phyloP scores from a whole-genome alignment of 2,888 invertebrate genomes.

The Metalampra italica region DNA sequence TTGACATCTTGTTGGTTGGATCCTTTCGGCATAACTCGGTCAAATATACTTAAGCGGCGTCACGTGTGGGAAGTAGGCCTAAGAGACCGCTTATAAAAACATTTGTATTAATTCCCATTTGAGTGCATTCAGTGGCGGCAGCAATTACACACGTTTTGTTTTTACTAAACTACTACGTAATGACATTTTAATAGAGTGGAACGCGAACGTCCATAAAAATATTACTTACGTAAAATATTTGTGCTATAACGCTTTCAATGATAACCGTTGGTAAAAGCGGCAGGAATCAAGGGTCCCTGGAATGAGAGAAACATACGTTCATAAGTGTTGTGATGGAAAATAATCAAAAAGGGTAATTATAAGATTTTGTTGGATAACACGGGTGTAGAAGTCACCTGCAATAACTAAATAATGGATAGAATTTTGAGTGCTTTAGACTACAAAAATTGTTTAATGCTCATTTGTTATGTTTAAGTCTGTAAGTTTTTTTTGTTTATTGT shows the following conservation, averaged over 20 bases:
- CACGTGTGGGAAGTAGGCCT: not conserved
- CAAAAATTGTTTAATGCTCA: too few relatives aligned
- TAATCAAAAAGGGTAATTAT: too few relatives aligned
- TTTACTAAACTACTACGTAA: slow-evolving; percentile 47
- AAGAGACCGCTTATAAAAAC: slow-evolving; percentile 39
- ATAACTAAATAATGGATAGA: too few relatives aligned
- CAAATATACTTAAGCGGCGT: too few relatives aligned
- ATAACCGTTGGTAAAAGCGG: slow-evolving; percentile 99
- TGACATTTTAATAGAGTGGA: slow-evolving; percentile 58
- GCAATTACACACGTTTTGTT: slow-evolving; percentile 44
- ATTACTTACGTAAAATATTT: slow-evolving; percentile 76
- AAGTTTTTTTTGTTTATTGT: too few relatives aligned
- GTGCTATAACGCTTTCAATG: slow-evolving; percentile 87
- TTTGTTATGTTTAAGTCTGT: too few relatives aligned
- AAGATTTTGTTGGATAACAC: too few relatives aligned
- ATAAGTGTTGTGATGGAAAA: slow-evolving; percentile 5
- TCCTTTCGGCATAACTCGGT: too few relatives aligned
- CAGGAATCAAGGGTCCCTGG: slow-evolving; percentile 98
- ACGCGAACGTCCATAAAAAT: slow-evolving; percentile 39
- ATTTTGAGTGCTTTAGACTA: too few relatives aligned
- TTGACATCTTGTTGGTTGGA: too few relatives aligned
- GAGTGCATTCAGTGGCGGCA: slow-evolving; percentile 40
- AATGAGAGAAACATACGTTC: slow-evolving; percentile 59
- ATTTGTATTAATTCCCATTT: slow-evolving; percentile 41
- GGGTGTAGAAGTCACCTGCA: too few relatives aligned